These are phyloP conservation scores for Heteronetta atricapilla DNA, from an alignment of 2,113 vertebrate species.

Conservation along the genomic window DNA sequence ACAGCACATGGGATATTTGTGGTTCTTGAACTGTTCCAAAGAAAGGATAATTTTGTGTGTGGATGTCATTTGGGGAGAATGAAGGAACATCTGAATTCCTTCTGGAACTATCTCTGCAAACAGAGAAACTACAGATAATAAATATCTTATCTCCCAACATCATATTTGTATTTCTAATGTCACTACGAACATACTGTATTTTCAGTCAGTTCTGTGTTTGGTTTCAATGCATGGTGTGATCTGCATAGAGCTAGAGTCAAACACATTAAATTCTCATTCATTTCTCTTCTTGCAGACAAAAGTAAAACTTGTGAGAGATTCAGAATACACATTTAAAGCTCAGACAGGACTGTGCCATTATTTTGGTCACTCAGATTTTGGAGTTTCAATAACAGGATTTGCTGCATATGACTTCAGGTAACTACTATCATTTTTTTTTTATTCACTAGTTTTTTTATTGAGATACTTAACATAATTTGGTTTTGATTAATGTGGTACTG, in stretches of 20 bases:
- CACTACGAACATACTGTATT: not conserved
- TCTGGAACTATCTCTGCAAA: not conserved
- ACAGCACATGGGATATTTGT: not conserved
- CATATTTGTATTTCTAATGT: not conserved
- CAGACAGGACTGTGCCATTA: constrained; percentile 84
- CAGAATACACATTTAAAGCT: constrained; percentile 87
- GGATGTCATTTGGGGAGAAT: not conserved
- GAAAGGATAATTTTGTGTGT: not conserved
- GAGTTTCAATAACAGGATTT: constrained; percentile 82
- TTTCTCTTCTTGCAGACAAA: constrained; percentile 76
- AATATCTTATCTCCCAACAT: not conserved
- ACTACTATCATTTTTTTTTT: constrained; percentile 9
- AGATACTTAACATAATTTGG: no score
- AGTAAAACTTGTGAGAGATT: constrained; percentile 84
- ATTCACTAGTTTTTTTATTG: not conserved
- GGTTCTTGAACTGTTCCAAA: not conserved
- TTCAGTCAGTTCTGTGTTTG: not conserved
- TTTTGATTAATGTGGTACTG: no score
- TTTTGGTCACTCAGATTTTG: constrained; percentile 78
- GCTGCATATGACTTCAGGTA: constrained; percentile 86
- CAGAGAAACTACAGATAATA: not conserved
- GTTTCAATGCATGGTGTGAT: not conserved
- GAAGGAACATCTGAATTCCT: not conserved
- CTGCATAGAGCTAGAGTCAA: not conserved
- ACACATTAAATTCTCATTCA: not conserved